These are phyloP conservation scores for Ceratosolen fusciceps DNA, from an alignment of 1,140 invertebrate genomes.

Conservation along the genomic window DNA sequence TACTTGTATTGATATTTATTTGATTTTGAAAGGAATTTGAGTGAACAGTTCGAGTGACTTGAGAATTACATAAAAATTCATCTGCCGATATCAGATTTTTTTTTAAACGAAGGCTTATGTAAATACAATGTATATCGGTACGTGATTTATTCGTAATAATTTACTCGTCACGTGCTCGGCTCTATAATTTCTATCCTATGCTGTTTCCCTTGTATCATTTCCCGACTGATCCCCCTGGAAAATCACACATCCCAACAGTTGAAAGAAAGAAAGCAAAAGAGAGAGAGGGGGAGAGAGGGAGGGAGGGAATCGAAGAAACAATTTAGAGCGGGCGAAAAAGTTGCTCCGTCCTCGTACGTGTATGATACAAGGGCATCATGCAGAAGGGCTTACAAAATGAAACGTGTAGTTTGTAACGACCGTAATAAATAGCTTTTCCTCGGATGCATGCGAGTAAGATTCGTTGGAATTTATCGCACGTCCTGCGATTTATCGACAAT, in stretches of 20 bases:
- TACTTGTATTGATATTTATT: too few species aligned
- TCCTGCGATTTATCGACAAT: slow-evolving; percentile 43
- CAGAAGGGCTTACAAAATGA: slow-evolving; percentile 39
- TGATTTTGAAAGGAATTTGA: too few species aligned
- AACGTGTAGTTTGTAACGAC: slow-evolving; percentile 39
- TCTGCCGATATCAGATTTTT: too few species aligned
- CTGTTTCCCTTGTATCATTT: background rate
- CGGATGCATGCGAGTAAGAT: slow-evolving; percentile 2
- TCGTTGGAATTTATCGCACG: slow-evolving; percentile 47
- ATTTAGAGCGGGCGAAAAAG: slow-evolving; percentile 10
- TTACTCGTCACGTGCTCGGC: too few species aligned
- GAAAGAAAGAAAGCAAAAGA: too few species aligned
- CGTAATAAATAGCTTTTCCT: slow-evolving; percentile 47
- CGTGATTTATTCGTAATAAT: too few species aligned
- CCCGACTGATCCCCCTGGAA: background rate
- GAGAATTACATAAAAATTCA: too few species aligned
- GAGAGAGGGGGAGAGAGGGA: too few species aligned
- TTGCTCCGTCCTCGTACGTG: background rate
- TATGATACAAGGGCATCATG: slow-evolving; percentile 30
- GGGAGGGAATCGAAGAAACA: slow-evolving; percentile 17
- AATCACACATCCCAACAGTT: background rate
- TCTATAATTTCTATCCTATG: background rate
- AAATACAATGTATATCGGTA: too few species aligned
- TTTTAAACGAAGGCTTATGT: too few species aligned
- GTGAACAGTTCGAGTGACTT: too few species aligned